Conservation (phyloP, 92 coral and sea anemone species). For the Phenganax subtilis region DNA sequence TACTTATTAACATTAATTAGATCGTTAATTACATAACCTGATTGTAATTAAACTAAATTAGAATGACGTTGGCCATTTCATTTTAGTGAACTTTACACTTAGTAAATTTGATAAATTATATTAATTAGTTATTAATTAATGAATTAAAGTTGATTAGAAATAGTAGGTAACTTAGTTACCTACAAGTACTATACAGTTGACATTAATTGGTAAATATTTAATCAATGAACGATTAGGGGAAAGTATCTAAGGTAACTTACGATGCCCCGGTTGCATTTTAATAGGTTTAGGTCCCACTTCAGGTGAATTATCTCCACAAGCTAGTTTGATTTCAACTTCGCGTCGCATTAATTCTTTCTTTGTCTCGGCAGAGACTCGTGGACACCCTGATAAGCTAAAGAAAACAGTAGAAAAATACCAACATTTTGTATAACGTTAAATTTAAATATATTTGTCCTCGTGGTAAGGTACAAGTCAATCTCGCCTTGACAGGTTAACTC, state of each 20-base stretch:
- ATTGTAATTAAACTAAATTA: too few relatives aligned
- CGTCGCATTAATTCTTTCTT: slow-evolving; percentile 90
- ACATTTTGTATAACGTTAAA: not conserved
- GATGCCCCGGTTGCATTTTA: slow-evolving; percentile 86
- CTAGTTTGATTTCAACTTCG: slow-evolving; percentile 83
- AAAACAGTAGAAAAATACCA: not conserved
- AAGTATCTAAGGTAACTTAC: slow-evolving; percentile 43
- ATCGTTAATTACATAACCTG: too few relatives aligned
- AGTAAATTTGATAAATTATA: too few relatives aligned
- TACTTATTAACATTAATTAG: too few relatives aligned
- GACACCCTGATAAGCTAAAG: slow-evolving; percentile 92
- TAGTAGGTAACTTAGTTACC: too few relatives aligned
- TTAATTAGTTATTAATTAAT: too few relatives aligned
- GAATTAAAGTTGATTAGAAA: too few relatives aligned
- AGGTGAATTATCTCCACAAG: slow-evolving; percentile 32
- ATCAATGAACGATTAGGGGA: not conserved
- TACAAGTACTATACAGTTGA: not conserved
- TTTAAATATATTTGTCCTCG: too few relatives aligned
- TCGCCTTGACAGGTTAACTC: too few relatives aligned
- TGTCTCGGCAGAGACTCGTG: slow-evolving; percentile 82
- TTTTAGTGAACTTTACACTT: too few relatives aligned
- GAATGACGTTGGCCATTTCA: too few relatives aligned
- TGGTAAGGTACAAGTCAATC: too few relatives aligned
- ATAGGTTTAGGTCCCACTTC: slow-evolving; percentile 60
- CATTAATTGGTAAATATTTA: not conserved